Percentiles rank a stretch among this genome's conserved stretches.
Evolutionary conservation across 2,888 invertebrate genomes (phyloP).

Genomic region (Malacosoma neustria): DNA sequence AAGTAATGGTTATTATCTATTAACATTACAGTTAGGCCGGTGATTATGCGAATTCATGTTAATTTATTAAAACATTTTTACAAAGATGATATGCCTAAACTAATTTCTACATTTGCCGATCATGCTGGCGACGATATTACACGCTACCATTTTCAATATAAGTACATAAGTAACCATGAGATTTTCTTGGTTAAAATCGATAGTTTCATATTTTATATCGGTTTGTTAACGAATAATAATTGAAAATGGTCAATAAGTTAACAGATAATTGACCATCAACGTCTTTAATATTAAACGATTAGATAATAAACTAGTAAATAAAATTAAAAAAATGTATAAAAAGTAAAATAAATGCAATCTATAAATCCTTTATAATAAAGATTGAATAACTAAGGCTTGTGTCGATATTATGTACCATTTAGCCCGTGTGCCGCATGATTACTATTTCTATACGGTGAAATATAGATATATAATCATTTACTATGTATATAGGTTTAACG

Average conservation of each 20-base stretch:
- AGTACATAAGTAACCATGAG: too few species aligned
- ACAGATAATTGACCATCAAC: constrained; percentile 72
- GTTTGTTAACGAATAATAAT: too few species aligned
- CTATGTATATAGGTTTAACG: constrained; percentile 25
- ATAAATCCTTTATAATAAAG: constrained; percentile 63
- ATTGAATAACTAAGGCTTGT: constrained; percentile 34
- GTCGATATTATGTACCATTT: constrained; percentile 50
- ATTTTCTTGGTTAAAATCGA: too few species aligned
- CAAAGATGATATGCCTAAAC: constrained; percentile 61
- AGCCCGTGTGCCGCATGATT: constrained; percentile 68
- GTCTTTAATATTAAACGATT: constrained; percentile 44
- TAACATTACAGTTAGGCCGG: constrained; percentile 70
- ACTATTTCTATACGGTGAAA: constrained; percentile 73
- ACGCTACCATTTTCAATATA: neutral
- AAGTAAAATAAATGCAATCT: constrained; percentile 72
- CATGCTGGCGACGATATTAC: neutral
- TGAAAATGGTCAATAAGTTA: too few species aligned
- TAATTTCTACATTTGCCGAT: constrained; percentile 2
- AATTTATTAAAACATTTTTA: constrained; percentile 55
- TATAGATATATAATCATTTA: constrained; percentile 71
- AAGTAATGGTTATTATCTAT: constrained; percentile 74
- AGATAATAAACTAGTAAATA: constrained; percentile 63
- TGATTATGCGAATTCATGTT: constrained; percentile 52
- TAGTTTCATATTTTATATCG: too few species aligned
- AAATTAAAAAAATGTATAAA: constrained; percentile 53